A percentile compares a stretch with the other conserved stretches of the same genome.
Conservation (phyloP, 35 echinoderm and acorn worm genomes). For the Strongylocentrotus purpuratus region DNA sequence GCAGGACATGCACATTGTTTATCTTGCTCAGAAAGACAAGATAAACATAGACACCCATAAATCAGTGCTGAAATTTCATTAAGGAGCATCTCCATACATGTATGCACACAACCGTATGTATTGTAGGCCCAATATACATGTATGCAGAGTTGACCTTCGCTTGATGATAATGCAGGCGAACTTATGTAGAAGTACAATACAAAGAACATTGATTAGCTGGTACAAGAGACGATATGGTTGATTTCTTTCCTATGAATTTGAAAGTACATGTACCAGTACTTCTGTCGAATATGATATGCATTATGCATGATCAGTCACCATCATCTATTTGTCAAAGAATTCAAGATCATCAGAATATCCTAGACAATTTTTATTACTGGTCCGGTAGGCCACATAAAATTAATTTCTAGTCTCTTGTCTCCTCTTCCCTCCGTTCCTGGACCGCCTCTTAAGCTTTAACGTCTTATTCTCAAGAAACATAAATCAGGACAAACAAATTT, state of each 20-base stretch:
- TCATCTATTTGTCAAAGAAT: not conserved
- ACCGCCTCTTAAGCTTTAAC: no score
- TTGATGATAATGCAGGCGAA: not conserved
- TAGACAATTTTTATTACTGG: no score
- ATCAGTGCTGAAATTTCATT: not conserved
- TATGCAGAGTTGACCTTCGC: not conserved
- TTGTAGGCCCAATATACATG: not conserved
- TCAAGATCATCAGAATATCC: no score
- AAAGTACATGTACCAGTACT: not conserved
- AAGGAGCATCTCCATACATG: not conserved
- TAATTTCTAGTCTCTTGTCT: no score
- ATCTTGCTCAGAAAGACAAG: not conserved
- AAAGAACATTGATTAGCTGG: not conserved
- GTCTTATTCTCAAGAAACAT: no score
- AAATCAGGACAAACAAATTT: no score
- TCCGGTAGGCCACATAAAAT: no score
- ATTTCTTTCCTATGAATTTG: not conserved
- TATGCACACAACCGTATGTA: no score
- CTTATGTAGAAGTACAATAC: not conserved
- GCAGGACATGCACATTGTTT: not conserved
- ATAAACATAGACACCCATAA: not conserved
- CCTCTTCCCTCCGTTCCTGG: no score
- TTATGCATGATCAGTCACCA: not conserved
- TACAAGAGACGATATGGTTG: no score
- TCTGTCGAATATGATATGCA: no score